Evolutionary conservation across 30 jellyfish, hydroid and myxozoan species (phyloP), one percentile per base, ranked within the genome.

Genomic region (Hydra vulgaris): DNA sequence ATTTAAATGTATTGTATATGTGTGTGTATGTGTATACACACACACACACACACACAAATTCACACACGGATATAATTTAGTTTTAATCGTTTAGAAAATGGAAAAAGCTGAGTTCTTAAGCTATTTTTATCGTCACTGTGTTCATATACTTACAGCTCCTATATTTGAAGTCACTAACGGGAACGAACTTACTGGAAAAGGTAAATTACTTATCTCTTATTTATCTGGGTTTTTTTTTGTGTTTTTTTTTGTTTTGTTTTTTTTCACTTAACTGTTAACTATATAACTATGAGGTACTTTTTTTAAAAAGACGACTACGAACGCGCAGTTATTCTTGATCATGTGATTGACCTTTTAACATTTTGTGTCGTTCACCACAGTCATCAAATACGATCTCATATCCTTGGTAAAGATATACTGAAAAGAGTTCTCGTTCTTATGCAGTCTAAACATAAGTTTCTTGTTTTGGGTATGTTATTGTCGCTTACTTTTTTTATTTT

Each of bases 61-160:
- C n/a, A n/a, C n/a, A n/a, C 17, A 56, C 71, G 17, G n/a, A 56
- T 56, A 56, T 56, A 15, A 15, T 56, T n/a, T 73, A 17, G 16
- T 74, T 74, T n/a, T 74, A 18, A 18, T 73, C 19, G 8, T 73
- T 78, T 78, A 78, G 85, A 78, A 78, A 78, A 78, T 78, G 85
- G 99, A 94, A 84, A 84, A 84, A 69, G 76, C 99, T n/a, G 99
- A 94, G 83, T 94, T 94, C 82, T 79, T 94, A 70, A 88, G 96
- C 18, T 94, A 76, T 76, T 94, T 87, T 72, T 94, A 94, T 78
- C 95, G 88, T 22, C 99, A 94, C 55, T 72, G 96, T 82, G 84
- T 94, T 95, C 99, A 94, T 71, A 94, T 94, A n/a, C 78, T 94
- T 69, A 94, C 96, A 8, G 96, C 99, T 25, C 95, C 95, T n/a